Evolutionary conservation across 1,140 invertebrate species (phyloP).

Genomic region (Centruroides sculpturatus): DNA sequence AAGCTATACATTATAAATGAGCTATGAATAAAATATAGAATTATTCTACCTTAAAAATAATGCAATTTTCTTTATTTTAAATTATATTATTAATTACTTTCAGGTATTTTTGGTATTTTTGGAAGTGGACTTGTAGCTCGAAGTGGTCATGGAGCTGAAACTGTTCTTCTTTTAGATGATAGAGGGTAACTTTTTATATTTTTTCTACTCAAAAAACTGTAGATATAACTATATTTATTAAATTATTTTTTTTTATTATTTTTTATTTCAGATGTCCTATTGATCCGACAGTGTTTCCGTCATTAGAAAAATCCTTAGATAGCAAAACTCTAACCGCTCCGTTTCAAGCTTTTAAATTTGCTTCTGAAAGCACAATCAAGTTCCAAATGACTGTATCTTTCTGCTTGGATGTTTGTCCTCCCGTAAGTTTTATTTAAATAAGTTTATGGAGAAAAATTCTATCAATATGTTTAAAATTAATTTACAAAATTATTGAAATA

Average conservation of each 20-base stretch:
- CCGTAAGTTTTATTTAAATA: slow-evolving; percentile 30
- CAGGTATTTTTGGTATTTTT: slow-evolving; percentile 37
- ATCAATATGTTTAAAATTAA: no score
- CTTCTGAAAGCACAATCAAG: slow-evolving; percentile 44
- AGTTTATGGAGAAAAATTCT: no score
- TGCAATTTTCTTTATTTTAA: neutral
- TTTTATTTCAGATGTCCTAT: slow-evolving; percentile 30
- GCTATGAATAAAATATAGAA: no score
- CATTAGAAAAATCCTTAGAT: slow-evolving; percentile 27
- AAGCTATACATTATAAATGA: no score
- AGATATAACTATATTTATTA: no score
- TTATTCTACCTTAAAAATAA: no score
- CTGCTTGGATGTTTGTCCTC: slow-evolving; percentile 40
- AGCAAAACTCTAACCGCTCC: slow-evolving; percentile 32
- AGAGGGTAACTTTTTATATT: slow-evolving; percentile 23
- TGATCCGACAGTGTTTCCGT: slow-evolving; percentile 35
- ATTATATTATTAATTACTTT: slow-evolving; percentile 1
- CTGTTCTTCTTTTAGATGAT: slow-evolving; percentile 34
- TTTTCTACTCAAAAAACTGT: no score
- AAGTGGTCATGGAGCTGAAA: slow-evolving; percentile 33
- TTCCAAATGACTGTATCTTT: slow-evolving; percentile 52
- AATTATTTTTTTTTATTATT: neutral
- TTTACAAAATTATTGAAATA: no score
- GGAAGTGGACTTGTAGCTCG: slow-evolving; percentile 38
- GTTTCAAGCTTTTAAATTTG: slow-evolving; percentile 52